Conservation (phyloP, 2,113 vertebrate species). For the Camelus dromedarius region DNA sequence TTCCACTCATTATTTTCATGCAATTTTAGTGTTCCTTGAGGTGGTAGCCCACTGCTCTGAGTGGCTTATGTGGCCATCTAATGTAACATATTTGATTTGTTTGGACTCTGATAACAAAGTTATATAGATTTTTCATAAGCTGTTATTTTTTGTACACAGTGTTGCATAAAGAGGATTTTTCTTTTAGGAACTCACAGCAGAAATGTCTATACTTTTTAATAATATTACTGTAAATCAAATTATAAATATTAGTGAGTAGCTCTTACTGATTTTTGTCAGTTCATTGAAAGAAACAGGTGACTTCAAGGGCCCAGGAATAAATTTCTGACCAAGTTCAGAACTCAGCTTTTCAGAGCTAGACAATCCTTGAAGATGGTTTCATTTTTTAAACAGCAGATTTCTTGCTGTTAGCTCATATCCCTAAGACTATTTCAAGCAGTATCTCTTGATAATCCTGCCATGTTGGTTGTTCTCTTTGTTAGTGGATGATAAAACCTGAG, state of each 20-base stretch:
- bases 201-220: background rate
- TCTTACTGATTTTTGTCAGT: background rate
- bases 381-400: background rate
- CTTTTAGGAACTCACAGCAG: background rate
- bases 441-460: background rate
- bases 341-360: background rate
- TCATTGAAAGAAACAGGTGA: slow-evolving; percentile 17
- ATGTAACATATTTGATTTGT: background rate
- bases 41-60: background rate
- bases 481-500: background rate
- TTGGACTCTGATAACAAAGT: slow-evolving; percentile 2
- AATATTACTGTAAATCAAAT: background rate
- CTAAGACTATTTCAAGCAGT: slow-evolving; percentile 35
- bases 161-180: background rate
- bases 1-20: background rate
- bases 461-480: slow-evolving; percentile 3
- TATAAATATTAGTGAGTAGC: background rate
- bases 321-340: slow-evolving; percentile 9
- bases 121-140: background rate
- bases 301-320: background rate
- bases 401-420: background rate
- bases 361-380: background rate
- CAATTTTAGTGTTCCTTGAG: slow-evolving; percentile 8
- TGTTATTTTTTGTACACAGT: background rate
- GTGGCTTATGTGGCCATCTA: background rate